These are phyloP conservation scores for Ptychodera flava DNA, from an alignment of 35 echinoderm and acorn worm genomes.

Conservation along the genomic window DNA sequence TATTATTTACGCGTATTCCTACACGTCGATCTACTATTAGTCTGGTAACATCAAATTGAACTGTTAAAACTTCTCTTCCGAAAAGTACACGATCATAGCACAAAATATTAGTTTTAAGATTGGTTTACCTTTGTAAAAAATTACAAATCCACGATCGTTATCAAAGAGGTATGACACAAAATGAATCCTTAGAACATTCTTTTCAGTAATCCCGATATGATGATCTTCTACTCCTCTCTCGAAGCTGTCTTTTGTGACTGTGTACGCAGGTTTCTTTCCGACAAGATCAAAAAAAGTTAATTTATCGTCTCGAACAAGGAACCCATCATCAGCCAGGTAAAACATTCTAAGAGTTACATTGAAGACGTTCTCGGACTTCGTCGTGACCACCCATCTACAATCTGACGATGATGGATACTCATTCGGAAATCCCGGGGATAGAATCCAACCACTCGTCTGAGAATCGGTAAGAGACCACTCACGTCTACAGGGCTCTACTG, in stretches of 20 bases:
- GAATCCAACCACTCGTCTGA: too few relatives aligned
- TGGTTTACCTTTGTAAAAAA: neutral
- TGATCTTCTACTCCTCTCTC: neutral
- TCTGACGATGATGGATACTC: neutral
- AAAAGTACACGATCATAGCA: too few relatives aligned
- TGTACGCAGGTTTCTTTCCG: neutral
- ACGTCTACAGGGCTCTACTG: too few relatives aligned
- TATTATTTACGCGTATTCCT: too few relatives aligned
- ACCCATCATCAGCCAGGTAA: neutral
- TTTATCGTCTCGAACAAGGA: neutral
- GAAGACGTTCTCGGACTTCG: neutral
- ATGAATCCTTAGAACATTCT: neutral
- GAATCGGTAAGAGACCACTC: too few relatives aligned
- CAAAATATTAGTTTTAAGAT: too few relatives aligned
- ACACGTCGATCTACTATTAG: too few relatives aligned
- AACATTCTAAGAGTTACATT: neutral
- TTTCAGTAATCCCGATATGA: neutral
- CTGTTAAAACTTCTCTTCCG: too few relatives aligned
- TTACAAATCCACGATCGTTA: neutral
- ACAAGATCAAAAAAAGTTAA: neutral
- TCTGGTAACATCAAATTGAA: too few relatives aligned
- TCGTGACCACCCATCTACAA: neutral
- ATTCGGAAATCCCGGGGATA: neutral
- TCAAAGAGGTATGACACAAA: neutral
- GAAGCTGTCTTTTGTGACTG: neutral